Percentiles rank a stretch among this genome's conserved stretches.
Conservation (phyloP, 2,113 vertebrate genomes). For the Prionailurus viverrinus region DNA sequence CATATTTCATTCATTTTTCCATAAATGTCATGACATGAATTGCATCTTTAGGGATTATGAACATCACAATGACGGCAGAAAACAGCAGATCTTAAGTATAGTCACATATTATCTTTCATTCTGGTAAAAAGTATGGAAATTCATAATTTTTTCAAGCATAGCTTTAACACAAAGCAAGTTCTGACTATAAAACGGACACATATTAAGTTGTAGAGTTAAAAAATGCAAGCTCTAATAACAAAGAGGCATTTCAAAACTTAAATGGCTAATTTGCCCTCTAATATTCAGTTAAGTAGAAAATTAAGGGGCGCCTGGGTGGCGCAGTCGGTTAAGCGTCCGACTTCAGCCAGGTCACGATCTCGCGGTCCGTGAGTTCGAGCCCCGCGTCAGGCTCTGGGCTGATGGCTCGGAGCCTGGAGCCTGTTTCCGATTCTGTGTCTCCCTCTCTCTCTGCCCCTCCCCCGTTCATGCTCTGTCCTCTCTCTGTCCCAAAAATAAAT, state of each 20-base stretch:
- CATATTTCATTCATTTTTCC: not conserved
- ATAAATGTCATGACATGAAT: not conserved
- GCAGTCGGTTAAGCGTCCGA: too few species aligned
- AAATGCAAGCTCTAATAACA: not conserved
- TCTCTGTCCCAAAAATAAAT: too few species aligned
- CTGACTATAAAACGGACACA: not conserved
- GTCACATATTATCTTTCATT: not conserved
- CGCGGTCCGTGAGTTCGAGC: too few species aligned
- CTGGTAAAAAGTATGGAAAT: conserved; percentile 21
- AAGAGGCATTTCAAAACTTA: conserved; percentile 1
- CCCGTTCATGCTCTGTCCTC: too few species aligned
- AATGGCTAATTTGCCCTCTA: not conserved
- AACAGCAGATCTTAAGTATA: not conserved
- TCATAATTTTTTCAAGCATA: not conserved
- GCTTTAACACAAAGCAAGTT: not conserved
- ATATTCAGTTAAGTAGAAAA: not conserved
- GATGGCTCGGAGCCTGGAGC: too few species aligned
- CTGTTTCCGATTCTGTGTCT: too few species aligned
- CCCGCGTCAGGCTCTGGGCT: too few species aligned
- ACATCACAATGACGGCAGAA: not conserved
- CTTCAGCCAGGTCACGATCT: too few species aligned
- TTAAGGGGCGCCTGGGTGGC: not conserved
- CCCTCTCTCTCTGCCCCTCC: too few species aligned
- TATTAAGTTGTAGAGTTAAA: not conserved
- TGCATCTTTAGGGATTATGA: not conserved